Conservation (phyloP, 1,140 invertebrate genomes). For the Calephelis nemesis region DNA sequence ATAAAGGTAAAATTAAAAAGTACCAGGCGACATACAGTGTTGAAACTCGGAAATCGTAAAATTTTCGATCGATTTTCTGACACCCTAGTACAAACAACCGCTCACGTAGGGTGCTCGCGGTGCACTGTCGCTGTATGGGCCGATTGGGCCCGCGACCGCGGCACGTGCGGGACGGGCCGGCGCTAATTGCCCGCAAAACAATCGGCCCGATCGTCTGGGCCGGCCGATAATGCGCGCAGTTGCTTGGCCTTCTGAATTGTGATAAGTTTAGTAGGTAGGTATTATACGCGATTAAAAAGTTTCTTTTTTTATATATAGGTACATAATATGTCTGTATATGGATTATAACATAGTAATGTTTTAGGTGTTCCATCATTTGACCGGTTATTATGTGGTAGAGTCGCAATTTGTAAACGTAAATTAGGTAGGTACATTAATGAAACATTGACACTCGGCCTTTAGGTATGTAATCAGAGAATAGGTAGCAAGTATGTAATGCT, state of each 20-base stretch:
- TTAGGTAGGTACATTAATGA: no score
- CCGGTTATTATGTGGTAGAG: no score
- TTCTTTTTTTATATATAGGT: no score
- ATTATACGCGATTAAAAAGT: no score
- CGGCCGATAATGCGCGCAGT: slow-evolving; percentile 51
- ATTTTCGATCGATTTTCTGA: slow-evolving; percentile 10
- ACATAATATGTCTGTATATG: no score
- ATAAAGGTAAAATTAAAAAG: slow-evolving; percentile 1
- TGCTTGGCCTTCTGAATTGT: slow-evolving; percentile 45
- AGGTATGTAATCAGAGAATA: no score
- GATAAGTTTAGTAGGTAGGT: background rate
- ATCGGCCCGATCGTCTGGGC: slow-evolving; percentile 58
- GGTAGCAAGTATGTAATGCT: no score
- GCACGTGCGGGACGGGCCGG: slow-evolving; percentile 56
- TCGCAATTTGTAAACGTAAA: no score
- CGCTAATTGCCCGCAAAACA: slow-evolving; percentile 77
- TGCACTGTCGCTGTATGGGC: slow-evolving; percentile 49
- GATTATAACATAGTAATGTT: no score
- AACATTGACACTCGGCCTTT: no score
- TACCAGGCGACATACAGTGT: slow-evolving; percentile 4
- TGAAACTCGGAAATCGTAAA: slow-evolving; percentile 10
- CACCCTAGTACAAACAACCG: slow-evolving; percentile 40
- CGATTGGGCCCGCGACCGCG: slow-evolving; percentile 33
- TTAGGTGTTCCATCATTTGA: no score
- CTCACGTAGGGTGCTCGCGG: slow-evolving; percentile 64